phyloP scores from a whole-genome alignment of 1,140 invertebrate genomes.

The Bursaphelenchus mucronatus region DNA sequence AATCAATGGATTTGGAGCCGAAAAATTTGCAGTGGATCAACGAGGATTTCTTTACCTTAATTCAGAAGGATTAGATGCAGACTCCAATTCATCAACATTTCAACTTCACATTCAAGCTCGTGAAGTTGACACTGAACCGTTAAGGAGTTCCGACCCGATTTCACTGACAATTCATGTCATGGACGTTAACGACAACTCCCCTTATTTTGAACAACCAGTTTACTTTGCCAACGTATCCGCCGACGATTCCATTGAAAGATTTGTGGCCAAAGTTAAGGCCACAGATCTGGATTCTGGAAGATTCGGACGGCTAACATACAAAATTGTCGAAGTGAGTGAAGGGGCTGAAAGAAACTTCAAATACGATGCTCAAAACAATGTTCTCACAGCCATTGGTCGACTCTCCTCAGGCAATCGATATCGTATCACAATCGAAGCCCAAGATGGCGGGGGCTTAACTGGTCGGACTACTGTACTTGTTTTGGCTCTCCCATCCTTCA shows the following conservation, averaged over 20 bases:
- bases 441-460: constrained; percentile 49
- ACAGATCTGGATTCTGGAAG: constrained; percentile 35
- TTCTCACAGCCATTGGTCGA: constrained; percentile 44
- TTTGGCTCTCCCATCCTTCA: constrained; percentile 25
- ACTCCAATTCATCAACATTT: constrained; percentile 50
- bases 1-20: constrained; percentile 54
- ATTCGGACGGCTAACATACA: constrained; percentile 34
- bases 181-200: constrained; percentile 51
- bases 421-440: constrained; percentile 53
- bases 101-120: constrained; percentile 55
- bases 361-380: constrained; percentile 51
- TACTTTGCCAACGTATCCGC: constrained; percentile 58
- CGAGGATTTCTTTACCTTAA: constrained; percentile 58
- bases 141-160: constrained; percentile 48
- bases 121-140: constrained; percentile 56
- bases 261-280: constrained; percentile 34
- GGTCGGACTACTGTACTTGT: constrained; percentile 51
- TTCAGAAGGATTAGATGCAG: constrained; percentile 40
- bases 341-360: constrained; percentile 37
- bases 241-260: constrained; percentile 29
- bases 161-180: constrained; percentile 55
- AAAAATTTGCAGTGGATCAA: constrained; percentile 59
- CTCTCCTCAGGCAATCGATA: constrained; percentile 49
- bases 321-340: constrained; percentile 45
- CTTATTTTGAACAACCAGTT: constrained; percentile 45